Percentiles rank a stretch among this genome's conserved stretches.
These are phyloP conservation scores for Calephelis perditalis DNA, from an alignment of 2,888 invertebrate genomes.

Conservation along the genomic window DNA sequence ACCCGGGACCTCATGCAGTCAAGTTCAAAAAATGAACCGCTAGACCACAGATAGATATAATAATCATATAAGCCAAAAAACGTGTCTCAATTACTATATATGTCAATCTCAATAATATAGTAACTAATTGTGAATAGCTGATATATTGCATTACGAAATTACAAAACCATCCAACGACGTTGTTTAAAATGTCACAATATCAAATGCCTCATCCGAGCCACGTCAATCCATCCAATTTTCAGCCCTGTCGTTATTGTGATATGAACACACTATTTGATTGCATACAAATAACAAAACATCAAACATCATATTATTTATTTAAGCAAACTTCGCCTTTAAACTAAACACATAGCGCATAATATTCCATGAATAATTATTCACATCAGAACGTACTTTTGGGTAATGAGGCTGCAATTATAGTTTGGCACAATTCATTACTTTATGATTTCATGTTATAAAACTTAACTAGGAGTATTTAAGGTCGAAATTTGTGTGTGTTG, in stretches of 20 bases:
- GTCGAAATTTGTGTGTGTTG: slow-evolving; percentile 20
- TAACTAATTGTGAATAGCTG: no score
- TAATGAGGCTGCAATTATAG: slow-evolving; percentile 48
- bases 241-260: slow-evolving; percentile 9
- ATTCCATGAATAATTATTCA: slow-evolving; percentile 22
- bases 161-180: slow-evolving; percentile 29
- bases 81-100: no score
- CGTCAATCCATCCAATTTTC: slow-evolving; percentile 21
- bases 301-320: neutral
- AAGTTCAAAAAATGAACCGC: no score
- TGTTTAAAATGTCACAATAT: slow-evolving; percentile 38
- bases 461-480: neutral
- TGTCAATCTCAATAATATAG: no score
- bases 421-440: slow-evolving; percentile 27
- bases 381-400: slow-evolving; percentile 37
- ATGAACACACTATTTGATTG: slow-evolving; percentile 6
- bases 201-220: slow-evolving; percentile 32
- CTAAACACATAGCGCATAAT: slow-evolving; percentile 16
- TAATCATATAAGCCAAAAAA: no score
- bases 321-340: neutral
- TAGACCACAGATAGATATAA: no score
- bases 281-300: slow-evolving; percentile 5
- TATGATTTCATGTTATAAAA: slow-evolving; percentile 10
- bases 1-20: no score
- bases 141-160: neutral